Evolutionary conservation across 2,797 vertebrate genomes (phyloP), one percentile per base, ranked within the genome.

Genomic region (Chiroxiphia lanceolata): DNA sequence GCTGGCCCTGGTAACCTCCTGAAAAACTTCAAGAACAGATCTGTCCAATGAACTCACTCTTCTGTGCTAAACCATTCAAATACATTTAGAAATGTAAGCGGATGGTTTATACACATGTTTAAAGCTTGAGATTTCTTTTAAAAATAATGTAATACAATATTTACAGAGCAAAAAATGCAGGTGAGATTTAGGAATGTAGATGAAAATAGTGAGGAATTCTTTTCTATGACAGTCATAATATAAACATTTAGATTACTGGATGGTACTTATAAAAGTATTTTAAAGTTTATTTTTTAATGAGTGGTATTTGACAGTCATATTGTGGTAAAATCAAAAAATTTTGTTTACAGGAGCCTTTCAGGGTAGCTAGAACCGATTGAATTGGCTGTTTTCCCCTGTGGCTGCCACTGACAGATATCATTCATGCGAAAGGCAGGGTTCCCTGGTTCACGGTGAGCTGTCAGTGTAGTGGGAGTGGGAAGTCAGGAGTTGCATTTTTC

Each of bases 1-100:
- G 93, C 94, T 97, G 97, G 92, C 84, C 88, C 61, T 91, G 44
- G 83, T 82, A 94, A 93, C 95, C 92, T 82, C 63, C 40, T 59
- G 64, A 60, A 91, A 96, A 95, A 93, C 85, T 91, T 85, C 79
- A 92, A 87, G 94, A 89, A 84, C 50, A 51, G 29, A 59, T 61
- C 54, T 72, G 57, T 78, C 92, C 94, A 89, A 53, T 94, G 85
- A 94, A 87, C 76, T 93, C 92, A 81, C 59, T 92, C 36, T 68
- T 89, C 11, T 45, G 8, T 78, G 54, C 36, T 93, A 84, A n/a
- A 70, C 45, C 80, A 89, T 42, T 96, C 71, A 84, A 70, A 53
- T 8, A 20, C n/a, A n/a, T 90, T 88, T 50, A 38, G 42, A 34
- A 76, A 63, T 60, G 7, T 83, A 84, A 93, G 67, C 83, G 65